A percentile compares a stretch with the other conserved stretches of the same genome.
Evolutionary conservation across 2,888 invertebrate species (phyloP).

Genomic region (Noctuana brunneofusca): DNA sequence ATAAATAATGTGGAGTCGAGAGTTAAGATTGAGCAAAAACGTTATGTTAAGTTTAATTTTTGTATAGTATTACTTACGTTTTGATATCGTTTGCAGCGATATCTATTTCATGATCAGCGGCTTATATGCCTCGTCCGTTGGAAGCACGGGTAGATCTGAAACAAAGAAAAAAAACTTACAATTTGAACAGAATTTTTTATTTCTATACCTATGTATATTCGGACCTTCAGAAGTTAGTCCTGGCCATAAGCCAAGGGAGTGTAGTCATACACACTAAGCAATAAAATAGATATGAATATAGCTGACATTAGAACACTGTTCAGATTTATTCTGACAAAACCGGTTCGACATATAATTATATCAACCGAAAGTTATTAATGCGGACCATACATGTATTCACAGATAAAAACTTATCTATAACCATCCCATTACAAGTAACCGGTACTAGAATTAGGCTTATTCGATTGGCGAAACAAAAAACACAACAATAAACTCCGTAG

Average conservation of each 20-base stretch:
- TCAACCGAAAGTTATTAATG: neutral
- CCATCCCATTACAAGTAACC: conserved; percentile 1
- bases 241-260: too few relatives aligned
- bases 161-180: conserved; percentile 42
- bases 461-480: neutral
- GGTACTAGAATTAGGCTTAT: neutral
- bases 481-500: conserved; percentile 2
- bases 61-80: conserved; percentile 62
- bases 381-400: neutral
- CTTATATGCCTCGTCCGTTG: conserved; percentile 57
- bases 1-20: too few relatives aligned
- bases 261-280: too few relatives aligned
- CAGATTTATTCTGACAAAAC: neutral
- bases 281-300: neutral
- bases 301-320: neutral
- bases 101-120: conserved; percentile 76
- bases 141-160: conserved; percentile 49
- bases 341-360: neutral
- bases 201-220: neutral
- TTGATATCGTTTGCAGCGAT: conserved; percentile 79
- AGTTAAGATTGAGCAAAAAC: too few relatives aligned
- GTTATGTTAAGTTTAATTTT: conserved; percentile 40
- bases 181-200: neutral
- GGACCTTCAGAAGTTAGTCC: too few relatives aligned
- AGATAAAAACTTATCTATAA: neutral